phyloP scores from a whole-genome alignment of 92 coral and sea anemone genomes.

The Phymanthus crucifer region DNA sequence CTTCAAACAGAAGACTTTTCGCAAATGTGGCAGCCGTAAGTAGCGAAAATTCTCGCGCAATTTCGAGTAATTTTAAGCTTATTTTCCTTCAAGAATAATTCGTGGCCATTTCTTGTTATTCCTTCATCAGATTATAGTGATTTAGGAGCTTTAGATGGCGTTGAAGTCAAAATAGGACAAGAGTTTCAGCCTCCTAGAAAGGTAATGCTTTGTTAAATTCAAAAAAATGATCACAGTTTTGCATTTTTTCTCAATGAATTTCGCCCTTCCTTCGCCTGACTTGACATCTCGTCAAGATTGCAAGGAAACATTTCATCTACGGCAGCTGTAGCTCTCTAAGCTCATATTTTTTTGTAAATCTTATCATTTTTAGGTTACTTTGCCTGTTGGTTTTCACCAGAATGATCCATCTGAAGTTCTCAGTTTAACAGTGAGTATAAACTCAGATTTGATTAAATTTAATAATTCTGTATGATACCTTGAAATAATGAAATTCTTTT shows the following conservation, averaged over 20 bases:
- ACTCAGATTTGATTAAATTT: too few relatives aligned
- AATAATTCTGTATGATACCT: too few relatives aligned
- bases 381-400: constrained; percentile 96
- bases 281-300: background rate
- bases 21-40: constrained; percentile 76
- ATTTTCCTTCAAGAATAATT: background rate
- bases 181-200: constrained; percentile 86
- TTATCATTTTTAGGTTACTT: constrained; percentile 66
- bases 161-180: constrained; percentile 90
- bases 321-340: constrained; percentile 10
- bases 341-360: constrained; percentile 6
- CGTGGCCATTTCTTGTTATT: background rate
- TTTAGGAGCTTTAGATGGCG: constrained; percentile 79
- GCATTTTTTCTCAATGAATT: background rate
- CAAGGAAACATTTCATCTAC: background rate
- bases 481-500: background rate
- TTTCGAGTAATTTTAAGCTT: background rate
- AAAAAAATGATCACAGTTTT: too few relatives aligned
- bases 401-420: constrained; percentile 86
- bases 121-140: constrained; percentile 80
- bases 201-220: constrained; percentile 39
- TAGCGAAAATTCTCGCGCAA: constrained; percentile 11
- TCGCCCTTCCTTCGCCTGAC: background rate
- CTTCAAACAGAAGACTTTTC: constrained; percentile 59
- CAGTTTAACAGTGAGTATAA: constrained; percentile 73